Base-by-base conservation (phyloP, 2,797 vertebrate genomes). In the Rhinogobio ventralis region DNA sequence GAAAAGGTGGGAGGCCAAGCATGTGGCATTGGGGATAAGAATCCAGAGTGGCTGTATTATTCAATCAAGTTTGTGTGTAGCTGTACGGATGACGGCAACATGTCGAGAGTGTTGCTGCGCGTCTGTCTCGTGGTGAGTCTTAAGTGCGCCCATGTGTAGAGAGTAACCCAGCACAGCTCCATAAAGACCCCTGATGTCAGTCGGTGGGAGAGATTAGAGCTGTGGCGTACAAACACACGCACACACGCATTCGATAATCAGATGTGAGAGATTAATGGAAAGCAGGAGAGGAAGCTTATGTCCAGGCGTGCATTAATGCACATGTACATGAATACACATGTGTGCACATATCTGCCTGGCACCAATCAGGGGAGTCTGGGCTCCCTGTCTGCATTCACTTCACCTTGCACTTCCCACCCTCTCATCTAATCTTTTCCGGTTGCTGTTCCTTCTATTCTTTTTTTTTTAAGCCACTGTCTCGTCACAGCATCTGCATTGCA, bases 101-200 rank as follows among this genome's bases (percentile, higher is more conserved):
- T 81, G 90, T 88, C 90, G 11, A 39, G 13, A 84, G 81, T 74
- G 69, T 75, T 72, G 62, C 46, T 49, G 62, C 19, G 74, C 74
- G 20, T 78, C 86, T 89, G 89, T 89, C 88, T 87, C 84, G 87
- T 92, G 92, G 91, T 91, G 89, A 92, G 90, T 75, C 25, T 83
- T 94, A 94, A 93, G 89, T 91, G 89, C 8, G 89, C 90, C 89
- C 93, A 93, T 91, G 91, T 94, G 92, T 94, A 79, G 57, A 39
- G 46, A 85, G 55, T 51, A 85, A 73, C 53, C 67, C 76, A 62
- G 67, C 83, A 49, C 30, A 84, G 68, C 67, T 72, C 68, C 1
- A 53, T 72, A 79, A 79, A 77, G 49, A 42, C 46, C 64, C 51
- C 66, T 78, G 74, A 36, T 71, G 82, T 78, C 74, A 77, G 73